Conservation (phyloP, 2,113 vertebrate genomes). For the Hystrix brachyura region DNA sequence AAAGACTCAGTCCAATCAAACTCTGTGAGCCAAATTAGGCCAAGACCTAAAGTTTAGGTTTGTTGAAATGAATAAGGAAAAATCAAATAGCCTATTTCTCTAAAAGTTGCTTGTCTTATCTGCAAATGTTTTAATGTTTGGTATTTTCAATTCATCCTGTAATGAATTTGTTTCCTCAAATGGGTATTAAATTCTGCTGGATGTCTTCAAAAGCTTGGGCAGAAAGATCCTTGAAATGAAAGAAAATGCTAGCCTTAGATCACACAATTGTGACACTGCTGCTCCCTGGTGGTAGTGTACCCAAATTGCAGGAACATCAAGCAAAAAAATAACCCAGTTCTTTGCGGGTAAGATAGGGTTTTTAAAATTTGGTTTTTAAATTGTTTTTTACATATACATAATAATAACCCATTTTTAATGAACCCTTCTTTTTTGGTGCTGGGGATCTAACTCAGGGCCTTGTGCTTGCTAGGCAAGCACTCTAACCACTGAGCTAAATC, state of each 20-base stretch:
- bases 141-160: slow-evolving; percentile 42
- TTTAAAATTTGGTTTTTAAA: no score
- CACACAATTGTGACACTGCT: not conserved
- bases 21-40: not conserved
- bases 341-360: not conserved
- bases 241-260: not conserved
- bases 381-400: no score
- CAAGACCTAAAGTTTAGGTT: not conserved
- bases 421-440: no score
- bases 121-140: slow-evolving; percentile 18
- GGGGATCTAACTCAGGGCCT: no score
- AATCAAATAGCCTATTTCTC: not conserved
- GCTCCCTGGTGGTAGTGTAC: not conserved
- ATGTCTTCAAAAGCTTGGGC: not conserved
- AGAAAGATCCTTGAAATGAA: slow-evolving; percentile 10
- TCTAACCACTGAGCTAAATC: no score
- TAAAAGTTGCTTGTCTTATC: slow-evolving; percentile 5
- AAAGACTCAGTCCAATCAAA: slow-evolving; percentile 1
- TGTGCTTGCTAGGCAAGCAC: no score
- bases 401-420: no score
- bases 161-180: not conserved
- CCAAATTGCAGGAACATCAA: slow-evolving; percentile 27
- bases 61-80: slow-evolving; percentile 17
- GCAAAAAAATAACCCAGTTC: not conserved
- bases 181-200: not conserved